Evolutionary conservation across 2,113 vertebrate species (phyloP).

Genomic region (Apus apus): DNA sequence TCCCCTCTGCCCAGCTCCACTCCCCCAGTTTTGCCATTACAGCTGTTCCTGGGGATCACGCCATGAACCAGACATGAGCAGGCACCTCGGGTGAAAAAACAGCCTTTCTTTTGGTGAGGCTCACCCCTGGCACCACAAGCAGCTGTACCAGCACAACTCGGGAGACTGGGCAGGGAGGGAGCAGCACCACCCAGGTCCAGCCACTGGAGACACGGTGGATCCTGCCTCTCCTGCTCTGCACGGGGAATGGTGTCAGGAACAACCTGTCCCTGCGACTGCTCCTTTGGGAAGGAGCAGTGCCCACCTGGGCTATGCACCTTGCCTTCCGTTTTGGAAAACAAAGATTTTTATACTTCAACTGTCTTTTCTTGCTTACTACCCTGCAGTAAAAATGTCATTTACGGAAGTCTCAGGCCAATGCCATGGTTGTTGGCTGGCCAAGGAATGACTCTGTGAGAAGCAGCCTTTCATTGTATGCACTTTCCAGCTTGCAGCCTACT

Average conservation of each 20-base stretch:
- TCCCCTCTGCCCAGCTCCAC: neutral
- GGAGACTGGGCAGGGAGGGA: rapidly evolving
- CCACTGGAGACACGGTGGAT: neutral
- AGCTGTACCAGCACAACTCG: neutral
- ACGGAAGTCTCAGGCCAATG: neutral
- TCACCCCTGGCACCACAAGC: neutral
- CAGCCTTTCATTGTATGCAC: neutral
- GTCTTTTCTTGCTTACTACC: neutral
- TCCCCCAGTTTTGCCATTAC: neutral
- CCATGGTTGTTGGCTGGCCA: neutral
- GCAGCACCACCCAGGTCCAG: rapidly evolving
- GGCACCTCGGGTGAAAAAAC: neutral
- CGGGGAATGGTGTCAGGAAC: rapidly evolving
- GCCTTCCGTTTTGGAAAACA: neutral
- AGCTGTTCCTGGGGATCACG: neutral
- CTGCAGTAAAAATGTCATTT: neutral
- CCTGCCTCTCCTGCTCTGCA: neutral
- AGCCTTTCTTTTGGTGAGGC: neutral
- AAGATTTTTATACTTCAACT: neutral
- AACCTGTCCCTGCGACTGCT: rapidly evolving
- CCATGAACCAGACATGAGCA: neutral
- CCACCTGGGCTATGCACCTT: neutral
- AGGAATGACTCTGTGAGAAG: neutral
- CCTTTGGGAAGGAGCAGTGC: neutral
- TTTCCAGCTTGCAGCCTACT: neutral